Evolutionary conservation across 2,888 invertebrate genomes (phyloP), one percentile per base, ranked within the genome.

Genomic region (Sthenelais limicola): DNA sequence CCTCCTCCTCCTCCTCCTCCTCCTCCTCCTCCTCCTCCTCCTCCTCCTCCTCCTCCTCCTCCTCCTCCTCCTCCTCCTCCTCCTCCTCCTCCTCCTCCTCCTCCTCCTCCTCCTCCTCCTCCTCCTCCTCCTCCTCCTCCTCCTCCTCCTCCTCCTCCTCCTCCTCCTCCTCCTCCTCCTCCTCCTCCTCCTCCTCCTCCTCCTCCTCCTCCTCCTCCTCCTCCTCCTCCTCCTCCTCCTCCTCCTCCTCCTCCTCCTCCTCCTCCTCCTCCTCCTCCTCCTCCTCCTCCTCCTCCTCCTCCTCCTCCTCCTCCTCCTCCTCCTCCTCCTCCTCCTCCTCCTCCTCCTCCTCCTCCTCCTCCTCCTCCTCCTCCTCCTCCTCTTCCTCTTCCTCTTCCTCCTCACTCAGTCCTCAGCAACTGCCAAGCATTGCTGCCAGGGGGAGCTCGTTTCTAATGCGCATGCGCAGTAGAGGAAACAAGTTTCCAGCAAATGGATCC

Each of bases 321-420:
- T n/a, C 51, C 51, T 51, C 5, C 51, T 51, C 21, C 51, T 51
- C 51, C 51, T 51, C 51, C 51, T 51, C 51, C 51, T 51, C 21
- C 51, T 51, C 21, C 51, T 51, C 21, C 51, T 51, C 51, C 51
- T 51, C 51, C 51, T n/a, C 51, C 51, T 51, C 51, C 51, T 51
- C 21, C 51, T n/a, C 51, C 51, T 51, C 51, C n/a, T 52, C 2
- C 30, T 30, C 24, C 15, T 28, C 43, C 43, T 43, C 43, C 15
- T 43, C 43, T 43, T 43, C 43, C 15, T 43, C 43, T 43, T 43
- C 43, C 15, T 43, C 43, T 43, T 43, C 43, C 15, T 43, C 43
- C 43, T 43, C 43, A 12, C 43, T 43, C 43, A 12, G 12, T 43
- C 43, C 15, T 15, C 43, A n/a, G n/a, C n/a, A n/a, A n/a, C n/a